These are phyloP conservation scores for Eonycteris spelaea DNA, from an alignment of 2,113 vertebrate species.

Conservation along the genomic window DNA sequence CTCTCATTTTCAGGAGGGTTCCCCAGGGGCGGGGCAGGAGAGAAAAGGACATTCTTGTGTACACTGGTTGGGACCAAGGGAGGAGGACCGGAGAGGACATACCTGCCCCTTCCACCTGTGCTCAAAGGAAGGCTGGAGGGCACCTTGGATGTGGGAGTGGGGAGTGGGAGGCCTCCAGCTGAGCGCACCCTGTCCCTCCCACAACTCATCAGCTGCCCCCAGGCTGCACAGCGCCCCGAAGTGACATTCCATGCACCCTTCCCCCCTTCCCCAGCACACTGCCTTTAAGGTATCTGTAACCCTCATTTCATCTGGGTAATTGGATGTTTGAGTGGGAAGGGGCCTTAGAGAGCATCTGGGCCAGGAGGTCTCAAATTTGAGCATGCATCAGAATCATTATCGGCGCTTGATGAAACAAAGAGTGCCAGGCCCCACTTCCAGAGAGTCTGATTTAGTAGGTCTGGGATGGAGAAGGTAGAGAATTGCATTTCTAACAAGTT, in stretches of 20 bases:
- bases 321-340: background rate
- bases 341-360: background rate
- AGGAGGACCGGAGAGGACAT: background rate
- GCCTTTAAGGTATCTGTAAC: background rate
- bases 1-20: constrained; percentile 14
- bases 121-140: background rate
- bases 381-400: background rate
- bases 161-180: background rate
- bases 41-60: background rate
- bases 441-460: background rate
- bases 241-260: background rate
- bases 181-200: background rate
- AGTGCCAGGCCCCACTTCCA: background rate
- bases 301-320: background rate
- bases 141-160: background rate
- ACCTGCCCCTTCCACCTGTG: background rate
- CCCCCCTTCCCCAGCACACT: background rate
- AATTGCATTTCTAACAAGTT: background rate
- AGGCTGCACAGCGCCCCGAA: background rate
- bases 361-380: background rate
- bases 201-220: background rate
- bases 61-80: background rate
- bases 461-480: background rate
- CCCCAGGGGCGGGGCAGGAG: background rate
- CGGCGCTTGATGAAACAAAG: background rate